Base-by-base conservation (phyloP, 64 coral and sea anemone genomes). In the Dendronephthya gigantea region DNA sequence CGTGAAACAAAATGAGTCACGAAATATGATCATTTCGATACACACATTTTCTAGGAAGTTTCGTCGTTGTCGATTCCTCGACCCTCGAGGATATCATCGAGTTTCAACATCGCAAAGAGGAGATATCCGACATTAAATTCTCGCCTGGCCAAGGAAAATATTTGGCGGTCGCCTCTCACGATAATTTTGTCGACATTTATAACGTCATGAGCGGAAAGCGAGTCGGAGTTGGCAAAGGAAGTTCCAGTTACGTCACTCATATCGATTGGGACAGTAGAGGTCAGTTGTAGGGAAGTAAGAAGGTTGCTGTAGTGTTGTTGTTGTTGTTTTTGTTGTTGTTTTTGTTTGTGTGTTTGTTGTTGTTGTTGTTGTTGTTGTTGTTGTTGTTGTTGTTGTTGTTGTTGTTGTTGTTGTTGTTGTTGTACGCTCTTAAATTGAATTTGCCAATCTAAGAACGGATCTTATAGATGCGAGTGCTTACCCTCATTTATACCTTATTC, bases 111-210 rank as follows among this genome's bases (percentile, higher is more conserved):
- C 88, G 94, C 9, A 96, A 96, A 40, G 91, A 97, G 75, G 91
- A 97, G 89, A 97, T 97, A 82, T 97, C 94, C 33, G 94, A 97
- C 36, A 92, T 97, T 0, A 97, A 97, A 30, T 97, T 97, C 83
- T 92, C 94, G 56, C 94, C 94, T 66, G 94, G 94, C 43, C 92
- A 93, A 88, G 95, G 95, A 15, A 98, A 93, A 83, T 98, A 93
- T 86, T 84, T 98, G 62, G 95, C 95, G 0, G 95, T 98, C 27
- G 95, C 95, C 40, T 98, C 95, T 7, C 95, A 98, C 49, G 95
- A 98, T 52, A 98, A 98, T 50, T 93, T 93, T 47, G 89, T 98
- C 22, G 95, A 98, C 48, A 98, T 98, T 40, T 98, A 98, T 82
- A 98, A 98, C 74, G 95, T 98, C 32, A 83, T 79, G 72, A 79